Conservation (phyloP, 2,888 invertebrate species). For the Pollenia griseotomentosa region DNA sequence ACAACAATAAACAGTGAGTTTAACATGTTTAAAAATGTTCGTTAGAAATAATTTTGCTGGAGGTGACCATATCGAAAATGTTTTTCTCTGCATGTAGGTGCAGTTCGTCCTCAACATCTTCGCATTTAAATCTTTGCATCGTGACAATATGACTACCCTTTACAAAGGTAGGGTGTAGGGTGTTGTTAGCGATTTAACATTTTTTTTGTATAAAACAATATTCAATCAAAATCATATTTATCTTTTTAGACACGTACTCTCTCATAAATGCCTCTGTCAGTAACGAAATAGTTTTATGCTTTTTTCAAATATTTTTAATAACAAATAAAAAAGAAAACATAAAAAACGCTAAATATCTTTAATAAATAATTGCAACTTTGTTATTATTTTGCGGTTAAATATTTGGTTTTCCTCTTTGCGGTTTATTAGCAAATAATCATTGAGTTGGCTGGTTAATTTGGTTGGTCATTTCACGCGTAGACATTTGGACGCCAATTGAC, state of each 20-base stretch:
- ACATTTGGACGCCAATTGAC: conserved; percentile 66
- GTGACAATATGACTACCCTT: too few relatives aligned
- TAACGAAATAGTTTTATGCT: conserved; percentile 33
- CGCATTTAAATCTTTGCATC: too few relatives aligned
- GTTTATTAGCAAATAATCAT: conserved; percentile 7
- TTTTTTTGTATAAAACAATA: background rate
- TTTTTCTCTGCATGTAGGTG: too few relatives aligned
- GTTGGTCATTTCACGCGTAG: conserved; percentile 59
- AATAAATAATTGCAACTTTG: conserved; percentile 57
- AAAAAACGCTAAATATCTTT: conserved; percentile 23
- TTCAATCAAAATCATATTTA: conserved; percentile 42
- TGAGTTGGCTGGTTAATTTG: conserved; percentile 14
- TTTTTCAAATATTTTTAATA: conserved; percentile 23
- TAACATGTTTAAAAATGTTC: too few relatives aligned
- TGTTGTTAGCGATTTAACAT: background rate
- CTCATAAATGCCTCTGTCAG: conserved; percentile 27
- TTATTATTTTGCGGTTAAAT: conserved; percentile 47
- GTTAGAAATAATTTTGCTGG: too few relatives aligned
- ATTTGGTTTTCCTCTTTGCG: background rate
- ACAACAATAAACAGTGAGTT: too few relatives aligned
- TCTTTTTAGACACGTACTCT: conserved; percentile 52
- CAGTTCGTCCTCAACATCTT: too few relatives aligned
- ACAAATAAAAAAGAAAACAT: conserved; percentile 3
- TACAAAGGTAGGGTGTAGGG: conserved; percentile 7
- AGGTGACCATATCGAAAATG: too few relatives aligned